Conservation (phyloP, 2,888 invertebrate genomes). For the Cephus spinipes region DNA sequence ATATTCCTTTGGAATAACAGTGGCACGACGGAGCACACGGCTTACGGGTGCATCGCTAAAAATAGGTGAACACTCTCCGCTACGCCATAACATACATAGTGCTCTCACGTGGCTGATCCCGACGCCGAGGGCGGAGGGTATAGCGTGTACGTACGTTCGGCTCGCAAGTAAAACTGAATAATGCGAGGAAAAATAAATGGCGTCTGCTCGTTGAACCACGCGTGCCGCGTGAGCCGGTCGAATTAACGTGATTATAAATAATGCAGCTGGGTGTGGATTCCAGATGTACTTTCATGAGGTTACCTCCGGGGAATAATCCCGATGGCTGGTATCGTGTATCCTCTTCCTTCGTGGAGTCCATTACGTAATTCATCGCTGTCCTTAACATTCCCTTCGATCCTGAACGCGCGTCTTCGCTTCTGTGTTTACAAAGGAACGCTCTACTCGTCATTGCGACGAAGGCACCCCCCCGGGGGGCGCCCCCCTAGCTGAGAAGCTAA, state of each 20-base stretch:
- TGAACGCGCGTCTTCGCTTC: neutral
- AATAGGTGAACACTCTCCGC: constrained; percentile 31
- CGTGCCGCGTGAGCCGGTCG: neutral
- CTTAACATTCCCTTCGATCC: neutral
- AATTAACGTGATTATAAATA: neutral
- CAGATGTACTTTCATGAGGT: neutral
- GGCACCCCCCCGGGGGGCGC: no score
- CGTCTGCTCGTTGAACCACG: neutral
- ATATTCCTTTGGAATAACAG: constrained; percentile 19
- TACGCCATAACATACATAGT: neutral
- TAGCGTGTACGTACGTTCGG: neutral
- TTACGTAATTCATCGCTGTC: neutral
- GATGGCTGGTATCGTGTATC: neutral
- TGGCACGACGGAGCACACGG: constrained; percentile 5
- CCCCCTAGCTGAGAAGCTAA: neutral
- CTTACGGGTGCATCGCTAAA: constrained; percentile 37
- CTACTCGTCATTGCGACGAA: neutral
- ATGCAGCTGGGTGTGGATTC: neutral
- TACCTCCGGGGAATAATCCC: neutral
- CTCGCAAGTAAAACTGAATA: neutral
- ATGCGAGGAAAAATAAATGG: neutral
- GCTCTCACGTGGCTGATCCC: neutral
- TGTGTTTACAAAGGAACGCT: neutral
- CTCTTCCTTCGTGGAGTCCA: neutral
- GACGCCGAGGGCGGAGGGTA: neutral